phyloP scores from a whole-genome alignment of 1,140 invertebrate species.

The Pseudomyrmex cubaensis region DNA sequence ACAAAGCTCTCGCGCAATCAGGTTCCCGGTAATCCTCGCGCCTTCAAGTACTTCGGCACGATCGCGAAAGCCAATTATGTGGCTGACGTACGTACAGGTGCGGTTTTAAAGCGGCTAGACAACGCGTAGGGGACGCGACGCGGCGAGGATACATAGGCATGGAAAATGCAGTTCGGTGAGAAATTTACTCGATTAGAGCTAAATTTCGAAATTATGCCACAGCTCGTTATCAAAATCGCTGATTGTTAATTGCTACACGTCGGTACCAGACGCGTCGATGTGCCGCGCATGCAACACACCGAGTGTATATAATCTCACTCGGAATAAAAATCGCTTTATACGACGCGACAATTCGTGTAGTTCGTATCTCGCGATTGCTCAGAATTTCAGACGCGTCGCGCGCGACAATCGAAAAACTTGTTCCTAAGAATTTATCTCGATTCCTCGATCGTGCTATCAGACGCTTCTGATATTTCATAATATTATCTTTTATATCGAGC shows the following conservation, averaged over 20 bases:
- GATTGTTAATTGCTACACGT: constrained; percentile 47
- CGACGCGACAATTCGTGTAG: background rate
- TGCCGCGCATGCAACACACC: background rate
- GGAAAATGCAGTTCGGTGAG: constrained; percentile 30
- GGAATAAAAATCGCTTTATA: background rate
- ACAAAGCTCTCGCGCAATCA: constrained; percentile 68
- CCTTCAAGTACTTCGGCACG: constrained; percentile 64
- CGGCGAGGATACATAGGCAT: background rate
- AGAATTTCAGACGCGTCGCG: background rate
- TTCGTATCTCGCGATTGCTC: background rate
- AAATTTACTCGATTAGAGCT: constrained; percentile 52
- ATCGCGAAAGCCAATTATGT: constrained; percentile 66
- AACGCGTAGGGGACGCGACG: background rate
- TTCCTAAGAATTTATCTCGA: constrained; percentile 13
- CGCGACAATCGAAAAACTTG: background rate
- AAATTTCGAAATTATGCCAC: constrained; percentile 32
- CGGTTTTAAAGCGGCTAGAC: constrained; percentile 29
- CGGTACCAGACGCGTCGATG: background rate
- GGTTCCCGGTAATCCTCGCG: constrained; percentile 64
- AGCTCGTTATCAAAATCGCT: constrained; percentile 54
- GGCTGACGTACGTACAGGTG: constrained; percentile 44
- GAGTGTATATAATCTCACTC: background rate
- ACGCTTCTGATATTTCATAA: background rate
- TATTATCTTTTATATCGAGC: constrained; percentile 6
- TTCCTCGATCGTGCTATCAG: background rate